Percentiles rank a stretch among this genome's conserved stretches.
Evolutionary conservation across 2,797 vertebrate species (phyloP).

Genomic region (Simalia tracyae): DNA sequence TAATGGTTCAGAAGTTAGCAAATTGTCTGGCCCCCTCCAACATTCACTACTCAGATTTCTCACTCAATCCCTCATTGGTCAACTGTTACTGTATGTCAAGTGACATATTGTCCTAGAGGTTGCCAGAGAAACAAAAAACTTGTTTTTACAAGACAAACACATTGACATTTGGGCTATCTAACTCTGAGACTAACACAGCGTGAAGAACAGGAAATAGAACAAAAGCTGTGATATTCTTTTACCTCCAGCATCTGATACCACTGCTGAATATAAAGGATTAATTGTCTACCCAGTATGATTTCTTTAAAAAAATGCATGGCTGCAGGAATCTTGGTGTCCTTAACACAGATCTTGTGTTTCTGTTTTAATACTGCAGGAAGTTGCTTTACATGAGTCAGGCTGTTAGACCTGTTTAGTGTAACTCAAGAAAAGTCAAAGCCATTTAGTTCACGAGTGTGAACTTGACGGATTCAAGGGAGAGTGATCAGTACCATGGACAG

Average conservation of each 20-base stretch:
- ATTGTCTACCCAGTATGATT: constrained; percentile 25
- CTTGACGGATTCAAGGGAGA: not conserved
- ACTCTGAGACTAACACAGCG: constrained; percentile 57
- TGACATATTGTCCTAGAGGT: constrained; percentile 20
- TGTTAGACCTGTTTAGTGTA: not conserved
- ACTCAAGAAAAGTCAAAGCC: not conserved
- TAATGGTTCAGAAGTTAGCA: not conserved
- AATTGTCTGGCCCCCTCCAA: not conserved
- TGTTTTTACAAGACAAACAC: constrained; percentile 22
- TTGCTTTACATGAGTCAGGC: not conserved
- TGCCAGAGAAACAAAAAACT: constrained; percentile 52
- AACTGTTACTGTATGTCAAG: constrained; percentile 21
- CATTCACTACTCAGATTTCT: not conserved
- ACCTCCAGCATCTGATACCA: constrained; percentile 40
- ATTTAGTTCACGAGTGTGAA: not conserved
- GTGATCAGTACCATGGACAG: not conserved
- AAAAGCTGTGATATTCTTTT: constrained; percentile 53
- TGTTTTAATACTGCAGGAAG: not conserved
- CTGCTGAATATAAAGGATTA: accelerated
- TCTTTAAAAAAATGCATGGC: not conserved
- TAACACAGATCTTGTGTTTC: not conserved
- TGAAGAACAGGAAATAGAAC: constrained; percentile 50
- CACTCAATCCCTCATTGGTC: constrained; percentile 19
- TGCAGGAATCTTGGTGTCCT: not conserved
- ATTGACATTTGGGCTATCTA: constrained; percentile 47